phyloP scores from a whole-genome alignment of 2,797 vertebrate species.

The Aldrovandia affinis region DNA sequence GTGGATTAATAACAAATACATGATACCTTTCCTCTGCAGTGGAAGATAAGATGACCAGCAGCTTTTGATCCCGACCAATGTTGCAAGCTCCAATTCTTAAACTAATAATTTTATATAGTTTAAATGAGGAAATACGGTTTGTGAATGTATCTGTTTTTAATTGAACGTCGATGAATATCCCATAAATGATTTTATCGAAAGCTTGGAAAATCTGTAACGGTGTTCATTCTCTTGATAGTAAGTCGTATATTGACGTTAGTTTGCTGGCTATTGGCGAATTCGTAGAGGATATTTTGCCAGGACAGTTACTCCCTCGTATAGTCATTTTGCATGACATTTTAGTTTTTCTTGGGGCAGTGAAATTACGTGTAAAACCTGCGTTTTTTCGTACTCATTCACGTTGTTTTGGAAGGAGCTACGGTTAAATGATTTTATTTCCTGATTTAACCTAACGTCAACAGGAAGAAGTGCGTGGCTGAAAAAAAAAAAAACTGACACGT shows the following conservation, averaged over 20 bases:
- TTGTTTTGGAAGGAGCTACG: slow-evolving; percentile 47
- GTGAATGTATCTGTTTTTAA: not conserved
- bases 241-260: not conserved
- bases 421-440: slow-evolving; percentile 72
- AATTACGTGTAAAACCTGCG: not conserved
- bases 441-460: slow-evolving; percentile 59
- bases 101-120: not conserved
- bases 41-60: slow-evolving; percentile 25
- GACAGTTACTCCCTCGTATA: slow-evolving; percentile 38
- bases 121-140: not conserved
- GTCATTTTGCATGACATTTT: slow-evolving; percentile 47
- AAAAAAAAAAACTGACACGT: slow-evolving; percentile 76
- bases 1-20: slow-evolving; percentile 25
- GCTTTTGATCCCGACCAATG: slow-evolving; percentile 31
- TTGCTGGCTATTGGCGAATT: not conserved
- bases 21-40: slow-evolving; percentile 24
- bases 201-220: not conserved
- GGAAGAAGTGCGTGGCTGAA: slow-evolving; percentile 67
- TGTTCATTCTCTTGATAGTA: not conserved
- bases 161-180: not conserved
- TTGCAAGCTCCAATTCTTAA: too few species aligned
- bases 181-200: not conserved
- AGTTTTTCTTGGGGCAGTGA: not conserved
- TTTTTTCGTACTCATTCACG: not conserved
- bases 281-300: slow-evolving; percentile 16